phyloP scores from a whole-genome alignment of 2,113 vertebrate species.

The Otis tarda region DNA sequence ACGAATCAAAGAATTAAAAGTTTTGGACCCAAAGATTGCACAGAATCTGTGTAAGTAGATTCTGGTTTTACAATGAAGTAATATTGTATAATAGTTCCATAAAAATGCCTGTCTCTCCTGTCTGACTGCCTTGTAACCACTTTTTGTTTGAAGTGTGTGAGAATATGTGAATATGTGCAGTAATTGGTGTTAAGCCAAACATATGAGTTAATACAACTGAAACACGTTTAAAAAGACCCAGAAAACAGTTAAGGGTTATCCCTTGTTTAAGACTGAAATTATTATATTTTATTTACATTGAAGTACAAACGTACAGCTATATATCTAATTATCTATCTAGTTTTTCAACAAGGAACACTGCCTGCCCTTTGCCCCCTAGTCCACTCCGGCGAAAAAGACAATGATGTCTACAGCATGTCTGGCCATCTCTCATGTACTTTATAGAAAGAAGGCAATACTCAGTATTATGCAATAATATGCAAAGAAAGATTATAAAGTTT shows the following conservation, averaged over 20 bases:
- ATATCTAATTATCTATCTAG: background rate
- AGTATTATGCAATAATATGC: background rate
- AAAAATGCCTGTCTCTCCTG: background rate
- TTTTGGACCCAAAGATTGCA: constrained; percentile 93
- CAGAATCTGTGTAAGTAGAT: constrained; percentile 95
- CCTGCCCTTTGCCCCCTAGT: fast-evolving
- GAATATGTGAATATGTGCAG: background rate
- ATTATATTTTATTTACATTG: background rate
- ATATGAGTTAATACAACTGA: background rate
- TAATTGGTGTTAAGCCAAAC: background rate
- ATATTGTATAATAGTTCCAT: background rate
- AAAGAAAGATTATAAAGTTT: background rate
- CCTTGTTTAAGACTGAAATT: background rate
- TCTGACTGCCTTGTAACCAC: background rate
- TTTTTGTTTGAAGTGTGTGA: background rate
- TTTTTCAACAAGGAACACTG: background rate
- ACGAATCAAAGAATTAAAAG: constrained; percentile 94
- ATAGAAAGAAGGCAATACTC: background rate
- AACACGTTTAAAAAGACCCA: background rate
- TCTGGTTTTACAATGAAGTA: background rate
- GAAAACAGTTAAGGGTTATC: background rate
- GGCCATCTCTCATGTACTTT: background rate
- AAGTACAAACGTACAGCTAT: background rate
- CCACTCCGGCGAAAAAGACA: background rate
- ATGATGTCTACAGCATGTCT: background rate